phyloP scores from a whole-genome alignment of 2,888 invertebrate species.

The Harpagoxenus sublaevis region DNA sequence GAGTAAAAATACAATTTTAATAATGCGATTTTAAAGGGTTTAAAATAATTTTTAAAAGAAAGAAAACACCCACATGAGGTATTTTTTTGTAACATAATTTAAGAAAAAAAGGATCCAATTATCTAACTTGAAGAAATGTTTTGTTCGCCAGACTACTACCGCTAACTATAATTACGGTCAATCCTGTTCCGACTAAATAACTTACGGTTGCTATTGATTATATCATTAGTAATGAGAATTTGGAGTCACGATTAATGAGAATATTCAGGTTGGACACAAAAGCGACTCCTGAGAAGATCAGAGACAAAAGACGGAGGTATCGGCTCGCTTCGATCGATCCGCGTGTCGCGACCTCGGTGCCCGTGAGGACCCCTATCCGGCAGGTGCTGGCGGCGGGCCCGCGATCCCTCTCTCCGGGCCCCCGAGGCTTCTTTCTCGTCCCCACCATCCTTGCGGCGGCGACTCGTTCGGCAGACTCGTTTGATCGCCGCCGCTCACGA shows the following conservation, averaged over 20 bases:
- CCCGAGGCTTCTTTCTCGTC: constrained; percentile 62
- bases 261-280: constrained; percentile 6
- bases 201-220: constrained; percentile 12
- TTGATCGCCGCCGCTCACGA: constrained; percentile 78
- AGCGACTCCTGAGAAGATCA: constrained; percentile 25
- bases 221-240: constrained; percentile 23
- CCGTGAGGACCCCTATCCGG: constrained; percentile 61
- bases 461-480: constrained; percentile 77
- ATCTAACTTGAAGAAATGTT: neutral
- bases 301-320: constrained; percentile 49
- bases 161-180: neutral
- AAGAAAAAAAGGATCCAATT: neutral
- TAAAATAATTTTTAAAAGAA: neutral
- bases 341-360: constrained; percentile 71
- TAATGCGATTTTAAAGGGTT: neutral
- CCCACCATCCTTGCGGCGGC: constrained; percentile 61
- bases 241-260: constrained; percentile 29
- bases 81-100: neutral
- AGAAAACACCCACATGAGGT: neutral
- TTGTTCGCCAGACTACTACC: neutral
- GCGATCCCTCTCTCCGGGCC: constrained; percentile 53
- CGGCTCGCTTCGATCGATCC: constrained; percentile 60
- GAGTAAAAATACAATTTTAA: neutral
- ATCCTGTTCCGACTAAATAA: neutral
- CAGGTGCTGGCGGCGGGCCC: constrained; percentile 72